Conservation (phyloP, 1,140 invertebrate genomes). For the Diabrotica virgifera region DNA sequence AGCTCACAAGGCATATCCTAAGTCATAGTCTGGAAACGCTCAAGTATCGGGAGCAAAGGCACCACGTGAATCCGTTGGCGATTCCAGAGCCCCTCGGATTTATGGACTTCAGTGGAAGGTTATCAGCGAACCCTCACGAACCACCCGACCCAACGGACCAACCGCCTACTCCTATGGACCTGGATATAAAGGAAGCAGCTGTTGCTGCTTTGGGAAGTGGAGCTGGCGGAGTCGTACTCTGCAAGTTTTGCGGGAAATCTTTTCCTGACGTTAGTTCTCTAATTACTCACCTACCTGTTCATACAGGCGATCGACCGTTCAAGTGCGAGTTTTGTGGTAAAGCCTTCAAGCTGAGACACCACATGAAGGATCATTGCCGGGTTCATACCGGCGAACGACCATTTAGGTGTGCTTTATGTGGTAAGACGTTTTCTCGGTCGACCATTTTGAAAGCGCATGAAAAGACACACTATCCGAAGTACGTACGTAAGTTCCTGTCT, state of each 20-base stretch:
- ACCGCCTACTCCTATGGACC: constrained; percentile 52
- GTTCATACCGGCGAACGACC: constrained; percentile 88
- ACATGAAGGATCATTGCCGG: constrained; percentile 91
- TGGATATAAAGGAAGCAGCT: constrained; percentile 47
- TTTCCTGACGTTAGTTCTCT: constrained; percentile 83
- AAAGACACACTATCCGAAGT: constrained; percentile 88
- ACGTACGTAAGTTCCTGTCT: constrained; percentile 80
- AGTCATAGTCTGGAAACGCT: constrained; percentile 81
- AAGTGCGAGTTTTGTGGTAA: constrained; percentile 90
- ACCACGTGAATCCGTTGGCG: constrained; percentile 17
- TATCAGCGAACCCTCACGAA: constrained; percentile 52
- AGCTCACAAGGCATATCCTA: constrained; percentile 82
- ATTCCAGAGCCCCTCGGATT: constrained; percentile 43
- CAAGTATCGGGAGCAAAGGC: constrained; percentile 73
- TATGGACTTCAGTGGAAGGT: constrained; percentile 45
- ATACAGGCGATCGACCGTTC: constrained; percentile 84
- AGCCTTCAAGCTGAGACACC: constrained; percentile 84
- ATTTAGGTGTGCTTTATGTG: constrained; percentile 82
- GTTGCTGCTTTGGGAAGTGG: constrained; percentile 48
- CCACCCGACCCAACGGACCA: constrained; percentile 53
- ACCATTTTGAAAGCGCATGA: constrained; percentile 88
- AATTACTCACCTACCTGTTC: constrained; percentile 80
- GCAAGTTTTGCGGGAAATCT: constrained; percentile 87
- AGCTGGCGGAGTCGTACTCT: constrained; percentile 72
- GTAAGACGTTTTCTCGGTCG: constrained; percentile 84